Evolutionary conservation across 2,797 vertebrate genomes (phyloP).

Genomic region (Vultur gryphus): DNA sequence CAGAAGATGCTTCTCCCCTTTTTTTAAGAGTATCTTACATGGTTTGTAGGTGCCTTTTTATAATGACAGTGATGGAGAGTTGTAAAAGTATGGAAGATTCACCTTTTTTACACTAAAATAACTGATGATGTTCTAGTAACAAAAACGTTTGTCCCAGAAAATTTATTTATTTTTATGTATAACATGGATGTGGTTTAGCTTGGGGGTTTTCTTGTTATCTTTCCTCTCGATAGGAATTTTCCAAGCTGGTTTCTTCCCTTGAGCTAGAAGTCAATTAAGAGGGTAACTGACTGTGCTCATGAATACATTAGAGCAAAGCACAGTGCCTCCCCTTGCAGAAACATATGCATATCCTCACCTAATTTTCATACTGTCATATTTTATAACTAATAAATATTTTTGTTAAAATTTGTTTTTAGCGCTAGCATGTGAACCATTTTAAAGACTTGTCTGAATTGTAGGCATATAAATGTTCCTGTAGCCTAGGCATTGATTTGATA

Average conservation of each 20-base stretch:
- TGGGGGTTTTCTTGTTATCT: neutral
- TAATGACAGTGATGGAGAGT: neutral
- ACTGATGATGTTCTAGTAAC: neutral
- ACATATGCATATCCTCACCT: neutral
- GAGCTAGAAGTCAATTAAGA: neutral
- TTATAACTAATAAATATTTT: neutral
- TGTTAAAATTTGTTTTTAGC: neutral
- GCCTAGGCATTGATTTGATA: neutral
- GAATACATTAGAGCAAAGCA: neutral
- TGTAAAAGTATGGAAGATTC: neutral
- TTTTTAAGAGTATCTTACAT: neutral
- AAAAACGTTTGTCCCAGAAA: neutral
- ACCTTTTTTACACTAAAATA: neutral
- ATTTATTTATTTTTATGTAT: neutral
- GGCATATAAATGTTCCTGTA: neutral
- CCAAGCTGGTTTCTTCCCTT: neutral
- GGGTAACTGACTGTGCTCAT: neutral
- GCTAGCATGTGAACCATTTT: neutral
- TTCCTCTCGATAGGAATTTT: neutral
- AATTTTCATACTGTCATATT: neutral
- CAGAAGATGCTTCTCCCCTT: neutral
- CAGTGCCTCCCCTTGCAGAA: neutral
- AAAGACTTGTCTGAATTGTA: neutral
- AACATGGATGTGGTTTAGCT: neutral
- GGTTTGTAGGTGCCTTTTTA: neutral